Evolutionary conservation across 2,113 vertebrate genomes (phyloP).

Genomic region (Cacatua alba): DNA sequence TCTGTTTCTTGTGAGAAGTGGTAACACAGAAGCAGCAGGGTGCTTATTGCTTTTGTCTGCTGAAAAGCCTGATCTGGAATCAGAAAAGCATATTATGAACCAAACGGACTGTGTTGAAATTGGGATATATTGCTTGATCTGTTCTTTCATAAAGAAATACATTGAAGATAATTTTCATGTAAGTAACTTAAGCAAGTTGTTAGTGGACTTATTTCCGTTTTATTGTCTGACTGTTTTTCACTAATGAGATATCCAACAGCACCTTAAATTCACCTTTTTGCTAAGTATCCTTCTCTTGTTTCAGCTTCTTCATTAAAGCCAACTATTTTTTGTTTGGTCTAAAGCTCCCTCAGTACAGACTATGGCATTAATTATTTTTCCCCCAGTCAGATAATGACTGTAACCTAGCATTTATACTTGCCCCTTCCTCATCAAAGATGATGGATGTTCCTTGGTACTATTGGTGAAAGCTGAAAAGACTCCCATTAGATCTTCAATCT

Average conservation of each 20-base stretch:
- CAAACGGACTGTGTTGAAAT: background rate
- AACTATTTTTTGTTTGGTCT: constrained; percentile 6
- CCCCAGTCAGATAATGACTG: background rate
- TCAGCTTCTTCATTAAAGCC: constrained; percentile 25
- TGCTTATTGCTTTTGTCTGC: background rate
- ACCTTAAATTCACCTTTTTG: constrained; percentile 36
- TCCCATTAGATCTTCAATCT: background rate
- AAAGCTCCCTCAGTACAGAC: background rate
- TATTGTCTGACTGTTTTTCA: background rate
- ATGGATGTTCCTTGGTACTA: background rate
- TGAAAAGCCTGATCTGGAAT: background rate
- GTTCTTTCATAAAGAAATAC: background rate
- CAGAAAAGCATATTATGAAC: background rate
- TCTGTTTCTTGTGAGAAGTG: background rate
- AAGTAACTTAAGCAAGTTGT: background rate
- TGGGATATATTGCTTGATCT: background rate
- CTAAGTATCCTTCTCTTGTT: background rate
- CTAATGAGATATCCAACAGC: constrained; percentile 40
- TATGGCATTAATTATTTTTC: constrained; percentile 12
- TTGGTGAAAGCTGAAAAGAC: background rate
- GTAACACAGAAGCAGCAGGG: background rate
- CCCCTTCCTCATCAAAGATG: background rate
- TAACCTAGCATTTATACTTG: background rate
- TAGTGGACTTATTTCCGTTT: constrained; percentile 30
- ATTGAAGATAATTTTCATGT: background rate